Conservation (phyloP, 2,888 invertebrate genomes). For the Hydrotaea diabolus region DNA sequence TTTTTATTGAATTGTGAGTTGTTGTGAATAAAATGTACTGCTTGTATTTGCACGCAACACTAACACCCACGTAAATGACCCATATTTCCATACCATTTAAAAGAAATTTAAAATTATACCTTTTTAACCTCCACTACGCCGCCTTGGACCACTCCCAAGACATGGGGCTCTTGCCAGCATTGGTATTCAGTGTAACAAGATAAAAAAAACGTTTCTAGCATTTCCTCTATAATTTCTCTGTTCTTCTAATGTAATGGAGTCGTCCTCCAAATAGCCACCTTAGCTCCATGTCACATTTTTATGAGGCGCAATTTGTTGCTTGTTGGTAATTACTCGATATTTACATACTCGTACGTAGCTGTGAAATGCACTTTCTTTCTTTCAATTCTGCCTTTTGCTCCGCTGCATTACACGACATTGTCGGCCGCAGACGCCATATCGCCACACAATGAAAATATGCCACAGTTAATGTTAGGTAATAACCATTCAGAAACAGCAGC, state of each 20-base stretch:
- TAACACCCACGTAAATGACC: too few relatives aligned
- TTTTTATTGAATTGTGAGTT: too few relatives aligned
- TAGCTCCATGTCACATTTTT: neutral
- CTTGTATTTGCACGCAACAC: too few relatives aligned
- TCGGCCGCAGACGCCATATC: neutral
- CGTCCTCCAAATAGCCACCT: neutral
- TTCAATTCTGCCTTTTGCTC: too few relatives aligned
- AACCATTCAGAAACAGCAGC: neutral
- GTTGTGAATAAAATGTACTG: too few relatives aligned
- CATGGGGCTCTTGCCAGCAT: neutral
- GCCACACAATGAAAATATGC: neutral
- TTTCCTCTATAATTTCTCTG: neutral
- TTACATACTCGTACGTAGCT: conserved; percentile 10
- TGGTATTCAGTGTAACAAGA: neutral
- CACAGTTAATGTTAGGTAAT: neutral
- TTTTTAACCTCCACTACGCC: neutral
- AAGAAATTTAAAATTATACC: neutral
- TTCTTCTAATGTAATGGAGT: neutral
- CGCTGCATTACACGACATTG: conserved; percentile 33
- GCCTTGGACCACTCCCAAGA: neutral
- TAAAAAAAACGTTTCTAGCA: neutral
- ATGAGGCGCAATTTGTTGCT: conserved; percentile 10
- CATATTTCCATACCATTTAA: too few relatives aligned
- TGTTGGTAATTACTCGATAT: conserved; percentile 15
- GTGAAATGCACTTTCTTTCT: conserved; percentile 1